Evolutionary conservation across 2,113 vertebrate species (phyloP).

Genomic region (Casuarius casuarius): DNA sequence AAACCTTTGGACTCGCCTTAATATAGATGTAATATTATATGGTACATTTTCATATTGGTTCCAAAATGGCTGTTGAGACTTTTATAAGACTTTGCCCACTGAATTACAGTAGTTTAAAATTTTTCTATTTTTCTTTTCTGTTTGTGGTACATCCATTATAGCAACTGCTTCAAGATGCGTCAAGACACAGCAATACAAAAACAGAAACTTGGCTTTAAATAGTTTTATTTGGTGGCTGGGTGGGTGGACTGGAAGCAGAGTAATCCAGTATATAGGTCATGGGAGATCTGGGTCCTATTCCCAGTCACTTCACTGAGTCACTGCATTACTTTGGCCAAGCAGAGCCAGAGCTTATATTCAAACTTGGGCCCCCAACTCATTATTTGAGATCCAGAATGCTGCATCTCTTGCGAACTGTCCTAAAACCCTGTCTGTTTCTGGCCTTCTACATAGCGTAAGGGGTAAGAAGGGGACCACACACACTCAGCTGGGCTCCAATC

Average conservation of each 20-base stretch:
- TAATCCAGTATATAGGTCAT: not conserved
- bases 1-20: not conserved
- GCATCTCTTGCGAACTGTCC: not conserved
- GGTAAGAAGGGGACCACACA: not conserved
- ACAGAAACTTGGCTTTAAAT: slow-evolving; percentile 1
- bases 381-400: not conserved
- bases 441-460: not conserved
- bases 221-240: slow-evolving; percentile 14
- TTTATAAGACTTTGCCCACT: not conserved
- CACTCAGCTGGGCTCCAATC: not conserved
- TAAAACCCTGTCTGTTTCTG: not conserved
- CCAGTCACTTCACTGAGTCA: not conserved
- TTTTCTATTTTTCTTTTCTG: not conserved
- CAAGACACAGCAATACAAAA: not conserved
- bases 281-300: not conserved
- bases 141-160: not conserved
- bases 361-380: not conserved
- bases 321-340: not conserved
- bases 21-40: not conserved
- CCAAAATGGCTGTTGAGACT: not conserved
- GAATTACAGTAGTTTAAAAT: not conserved
- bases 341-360: not conserved
- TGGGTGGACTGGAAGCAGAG: not conserved
- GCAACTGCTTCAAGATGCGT: not conserved
- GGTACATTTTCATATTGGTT: not conserved